Percentiles rank a stretch among this genome's conserved stretches.
These are phyloP conservation scores for Sparus aurata DNA, from an alignment of 2,797 vertebrate species.

Conservation along the genomic window DNA sequence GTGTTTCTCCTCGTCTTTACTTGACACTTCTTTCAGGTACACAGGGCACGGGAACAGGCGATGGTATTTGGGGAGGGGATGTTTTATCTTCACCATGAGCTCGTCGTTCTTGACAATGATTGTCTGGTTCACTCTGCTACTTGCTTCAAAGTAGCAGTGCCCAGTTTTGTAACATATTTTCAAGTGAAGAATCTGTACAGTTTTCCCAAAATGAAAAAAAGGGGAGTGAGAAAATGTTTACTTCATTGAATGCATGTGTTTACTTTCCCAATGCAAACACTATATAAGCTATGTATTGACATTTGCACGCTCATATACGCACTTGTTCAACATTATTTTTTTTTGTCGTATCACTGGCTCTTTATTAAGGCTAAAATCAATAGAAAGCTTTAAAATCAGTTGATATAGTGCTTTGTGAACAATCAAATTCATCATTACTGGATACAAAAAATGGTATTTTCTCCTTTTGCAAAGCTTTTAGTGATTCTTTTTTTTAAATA, in stretches of 20 bases:
- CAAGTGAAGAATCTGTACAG: slow-evolving; percentile 57
- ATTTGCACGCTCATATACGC: slow-evolving; percentile 41
- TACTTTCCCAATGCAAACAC: slow-evolving; percentile 71
- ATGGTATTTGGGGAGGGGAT: slow-evolving; percentile 12
- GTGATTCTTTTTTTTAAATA: slow-evolving; percentile 35
- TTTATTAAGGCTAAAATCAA: slow-evolving; percentile 29
- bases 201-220: slow-evolving; percentile 58
- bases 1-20: slow-evolving; percentile 63
- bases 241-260: slow-evolving; percentile 75
- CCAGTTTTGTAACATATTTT: slow-evolving; percentile 70
- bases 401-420: slow-evolving; percentile 52
- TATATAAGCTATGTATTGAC: slow-evolving; percentile 65
- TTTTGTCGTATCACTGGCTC: slow-evolving; percentile 22
- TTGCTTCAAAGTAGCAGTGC: slow-evolving; percentile 40
- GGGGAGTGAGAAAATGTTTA: slow-evolving; percentile 72
- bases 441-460: slow-evolving; percentile 6
- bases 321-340: slow-evolving; percentile 25
- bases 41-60: slow-evolving; percentile 8
- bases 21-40: slow-evolving; percentile 68
- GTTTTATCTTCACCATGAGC: slow-evolving; percentile 31
- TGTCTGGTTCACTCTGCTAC: slow-evolving; percentile 58
- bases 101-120: slow-evolving; percentile 52
- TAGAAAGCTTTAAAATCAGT: slow-evolving; percentile 70
- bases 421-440: slow-evolving; percentile 29
- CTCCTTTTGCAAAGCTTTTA: slow-evolving; percentile 34